Conservation (phyloP, 2,888 invertebrate species). For the Morpho achilles region DNA sequence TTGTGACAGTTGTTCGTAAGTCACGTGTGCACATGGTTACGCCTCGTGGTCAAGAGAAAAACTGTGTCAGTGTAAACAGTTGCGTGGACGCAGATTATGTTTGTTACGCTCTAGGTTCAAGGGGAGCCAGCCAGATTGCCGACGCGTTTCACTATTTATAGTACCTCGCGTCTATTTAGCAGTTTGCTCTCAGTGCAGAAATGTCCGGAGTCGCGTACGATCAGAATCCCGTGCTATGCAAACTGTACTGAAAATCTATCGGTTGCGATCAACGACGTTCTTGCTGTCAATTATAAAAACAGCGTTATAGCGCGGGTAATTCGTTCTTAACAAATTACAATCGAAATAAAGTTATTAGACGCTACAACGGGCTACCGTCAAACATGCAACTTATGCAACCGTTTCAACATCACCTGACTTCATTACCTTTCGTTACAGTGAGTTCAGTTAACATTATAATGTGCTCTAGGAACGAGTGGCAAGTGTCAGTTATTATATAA, state of each 20-base stretch:
- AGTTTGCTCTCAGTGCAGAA: constrained; percentile 72
- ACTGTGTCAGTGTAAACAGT: constrained; percentile 73
- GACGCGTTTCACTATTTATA: constrained; percentile 76
- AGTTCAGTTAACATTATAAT: constrained; percentile 60
- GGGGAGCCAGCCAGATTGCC: constrained; percentile 72
- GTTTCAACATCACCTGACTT: constrained; percentile 39
- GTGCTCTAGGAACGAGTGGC: constrained; percentile 46
- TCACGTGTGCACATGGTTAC: constrained; percentile 63
- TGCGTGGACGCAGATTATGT: constrained; percentile 66
- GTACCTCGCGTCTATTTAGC: constrained; percentile 68
- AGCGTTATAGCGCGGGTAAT: constrained; percentile 13
- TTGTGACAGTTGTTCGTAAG: constrained; percentile 32
- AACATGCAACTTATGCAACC: constrained; percentile 31
- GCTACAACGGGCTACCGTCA: constrained; percentile 42
- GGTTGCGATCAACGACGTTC: constrained; percentile 31
- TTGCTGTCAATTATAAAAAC: constrained; percentile 32
- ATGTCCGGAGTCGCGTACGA: constrained; percentile 72
- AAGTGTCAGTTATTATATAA: constrained; percentile 26
- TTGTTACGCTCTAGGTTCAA: constrained; percentile 71
- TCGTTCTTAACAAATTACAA: constrained; percentile 42
- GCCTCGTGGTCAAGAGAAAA: constrained; percentile 69
- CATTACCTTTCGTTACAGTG: constrained; percentile 27
- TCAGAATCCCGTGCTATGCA: constrained; percentile 53
- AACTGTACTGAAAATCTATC: constrained; percentile 41
- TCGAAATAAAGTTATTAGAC: constrained; percentile 56